Evolutionary conservation across 2,888 invertebrate genomes (phyloP).

Genomic region (Macaria liturata): DNA sequence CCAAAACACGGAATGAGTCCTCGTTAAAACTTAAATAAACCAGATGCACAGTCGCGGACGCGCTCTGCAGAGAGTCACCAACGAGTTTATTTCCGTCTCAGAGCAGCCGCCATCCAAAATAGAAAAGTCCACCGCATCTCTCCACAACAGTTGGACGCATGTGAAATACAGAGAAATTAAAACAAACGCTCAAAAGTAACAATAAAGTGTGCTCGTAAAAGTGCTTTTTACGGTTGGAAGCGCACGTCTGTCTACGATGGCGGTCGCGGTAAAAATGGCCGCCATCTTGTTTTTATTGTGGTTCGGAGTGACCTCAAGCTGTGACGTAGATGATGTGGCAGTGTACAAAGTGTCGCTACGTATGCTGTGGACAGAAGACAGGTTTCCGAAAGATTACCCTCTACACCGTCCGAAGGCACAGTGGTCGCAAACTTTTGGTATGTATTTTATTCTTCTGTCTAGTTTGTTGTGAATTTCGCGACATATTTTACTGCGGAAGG

Average conservation of each 20-base stretch:
- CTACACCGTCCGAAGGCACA: conserved; percentile 93
- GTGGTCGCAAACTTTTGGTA: conserved; percentile 96
- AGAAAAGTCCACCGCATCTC: conserved; percentile 76
- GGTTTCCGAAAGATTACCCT: conserved; percentile 96
- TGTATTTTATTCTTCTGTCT: conserved; percentile 58
- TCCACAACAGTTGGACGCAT: conserved; percentile 65
- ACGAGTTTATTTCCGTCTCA: conserved; percentile 75
- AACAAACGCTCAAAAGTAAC: conserved; percentile 23
- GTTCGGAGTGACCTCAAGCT: conserved; percentile 62
- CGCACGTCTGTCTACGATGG: conserved; percentile 54
- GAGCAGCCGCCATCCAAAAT: conserved; percentile 70
- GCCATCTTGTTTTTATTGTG: conserved; percentile 68
- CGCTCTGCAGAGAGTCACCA: conserved; percentile 57
- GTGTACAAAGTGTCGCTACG: conserved; percentile 94
- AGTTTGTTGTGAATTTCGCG: conserved; percentile 15
- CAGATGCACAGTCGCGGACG: conserved; percentile 52
- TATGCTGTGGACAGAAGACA: conserved; percentile 93
- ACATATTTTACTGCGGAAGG: conserved; percentile 22
- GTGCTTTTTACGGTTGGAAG: conserved; percentile 21
- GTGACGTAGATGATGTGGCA: conserved; percentile 90
- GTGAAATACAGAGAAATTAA: conserved; percentile 44
- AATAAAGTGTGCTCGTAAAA: conserved; percentile 36
- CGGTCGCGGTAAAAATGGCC: conserved; percentile 51
- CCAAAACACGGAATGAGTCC: conserved; percentile 28
- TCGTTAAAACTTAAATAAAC: conserved; percentile 46